Conservation (phyloP, 2,888 invertebrate genomes). For the Chrysolina haemoptera region DNA sequence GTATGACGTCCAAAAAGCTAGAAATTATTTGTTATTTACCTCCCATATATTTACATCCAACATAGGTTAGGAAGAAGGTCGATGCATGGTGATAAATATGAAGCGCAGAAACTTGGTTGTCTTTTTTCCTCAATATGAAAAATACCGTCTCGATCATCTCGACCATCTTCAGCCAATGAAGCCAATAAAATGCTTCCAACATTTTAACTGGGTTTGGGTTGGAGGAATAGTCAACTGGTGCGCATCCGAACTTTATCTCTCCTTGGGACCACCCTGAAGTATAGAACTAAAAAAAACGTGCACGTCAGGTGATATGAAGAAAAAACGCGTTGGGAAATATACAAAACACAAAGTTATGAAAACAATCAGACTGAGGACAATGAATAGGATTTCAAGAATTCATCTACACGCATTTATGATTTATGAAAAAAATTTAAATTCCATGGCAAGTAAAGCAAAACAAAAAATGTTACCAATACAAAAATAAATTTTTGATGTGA, state of each 20-base stretch:
- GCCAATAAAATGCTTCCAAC: slow-evolving; percentile 73
- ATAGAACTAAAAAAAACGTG: slow-evolving; percentile 70
- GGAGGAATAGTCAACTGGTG: slow-evolving; percentile 80
- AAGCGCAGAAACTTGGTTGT: slow-evolving; percentile 79
- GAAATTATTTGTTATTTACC: slow-evolving; percentile 69
- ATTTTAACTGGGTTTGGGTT: slow-evolving; percentile 75
- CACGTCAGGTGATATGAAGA: neutral
- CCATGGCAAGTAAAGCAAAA: too few species aligned
- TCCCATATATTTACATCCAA: slow-evolving; percentile 76
- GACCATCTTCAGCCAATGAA: slow-evolving; percentile 75
- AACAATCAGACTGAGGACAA: too few species aligned
- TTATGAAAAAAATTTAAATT: too few species aligned
- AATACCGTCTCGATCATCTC: slow-evolving; percentile 82
- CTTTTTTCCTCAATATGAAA: slow-evolving; percentile 81
- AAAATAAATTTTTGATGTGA: too few species aligned
- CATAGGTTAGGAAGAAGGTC: slow-evolving; percentile 75
- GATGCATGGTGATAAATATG: slow-evolving; percentile 83
- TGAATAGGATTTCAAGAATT: too few species aligned
- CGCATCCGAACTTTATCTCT: slow-evolving; percentile 76
- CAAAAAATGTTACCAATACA: too few species aligned
- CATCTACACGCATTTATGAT: too few species aligned
- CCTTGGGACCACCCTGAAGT: slow-evolving; percentile 78
- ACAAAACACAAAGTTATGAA: too few species aligned
- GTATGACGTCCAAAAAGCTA: neutral
- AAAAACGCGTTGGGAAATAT: too few species aligned